A percentile compares a stretch with the other conserved stretches of the same genome.
Conservation (phyloP, 2,113 vertebrate genomes). For the Pontoporia blainvillei region DNA sequence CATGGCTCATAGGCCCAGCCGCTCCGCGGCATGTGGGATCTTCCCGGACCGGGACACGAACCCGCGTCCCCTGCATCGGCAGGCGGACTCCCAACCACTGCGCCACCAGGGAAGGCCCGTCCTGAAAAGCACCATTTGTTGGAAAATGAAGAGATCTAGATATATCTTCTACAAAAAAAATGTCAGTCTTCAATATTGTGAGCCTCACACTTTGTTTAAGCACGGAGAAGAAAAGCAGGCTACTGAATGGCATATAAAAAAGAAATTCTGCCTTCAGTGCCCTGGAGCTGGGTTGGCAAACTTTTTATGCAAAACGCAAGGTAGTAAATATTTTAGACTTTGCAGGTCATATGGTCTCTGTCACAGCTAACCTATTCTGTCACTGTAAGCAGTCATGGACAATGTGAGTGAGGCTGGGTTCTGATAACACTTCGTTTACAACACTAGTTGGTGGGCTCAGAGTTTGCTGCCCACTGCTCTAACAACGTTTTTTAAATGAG, state of each 20-base stretch:
- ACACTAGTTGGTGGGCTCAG: not conserved
- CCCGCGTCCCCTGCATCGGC: too few species aligned
- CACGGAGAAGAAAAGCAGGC: not conserved
- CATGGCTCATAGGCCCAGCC: too few species aligned
- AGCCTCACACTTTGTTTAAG: not conserved
- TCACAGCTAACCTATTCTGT: not conserved
- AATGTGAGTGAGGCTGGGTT: not conserved
- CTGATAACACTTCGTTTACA: slow-evolving; percentile 38
- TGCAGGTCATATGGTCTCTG: not conserved
- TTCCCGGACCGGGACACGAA: too few species aligned
- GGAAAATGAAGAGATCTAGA: not conserved
- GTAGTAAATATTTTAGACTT: not conserved
- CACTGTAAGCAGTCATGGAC: not conserved
- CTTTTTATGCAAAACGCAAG: not conserved
- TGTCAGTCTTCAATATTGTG: not conserved
- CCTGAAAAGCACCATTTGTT: not conserved
- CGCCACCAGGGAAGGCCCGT: not conserved
- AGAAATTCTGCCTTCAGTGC: not conserved
- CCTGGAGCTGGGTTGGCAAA: not conserved
- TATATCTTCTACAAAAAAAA: not conserved
- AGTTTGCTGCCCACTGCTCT: not conserved
- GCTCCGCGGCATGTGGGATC: too few species aligned
- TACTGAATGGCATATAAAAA: not conserved
- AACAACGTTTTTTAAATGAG: not conserved
- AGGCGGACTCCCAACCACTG: too few species aligned